Evolutionary conservation across 2,797 vertebrate genomes (phyloP), one percentile per base, ranked within the genome.

Genomic region (Sphaeramia orbicularis): DNA sequence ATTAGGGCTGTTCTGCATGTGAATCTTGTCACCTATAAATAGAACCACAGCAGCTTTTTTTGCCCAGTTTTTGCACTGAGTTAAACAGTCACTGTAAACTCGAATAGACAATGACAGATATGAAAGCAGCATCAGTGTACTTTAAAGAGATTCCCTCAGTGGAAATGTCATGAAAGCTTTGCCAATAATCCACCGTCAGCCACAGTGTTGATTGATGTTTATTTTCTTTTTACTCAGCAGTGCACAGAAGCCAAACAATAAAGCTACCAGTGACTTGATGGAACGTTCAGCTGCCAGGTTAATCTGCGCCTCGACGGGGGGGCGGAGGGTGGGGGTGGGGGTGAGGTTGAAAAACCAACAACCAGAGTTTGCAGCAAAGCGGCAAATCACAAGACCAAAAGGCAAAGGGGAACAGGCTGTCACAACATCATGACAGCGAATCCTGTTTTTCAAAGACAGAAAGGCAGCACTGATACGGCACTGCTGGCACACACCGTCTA

Each of bases 361-460:
- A 58, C 14, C 51, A 62, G 15, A 24, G 43, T 70, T 76, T 74
- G 45, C 21, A 64, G 62, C 71, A 74, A 74, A 35, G 15, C 35
- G 52, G 44, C 14, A 40, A 43, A 71, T 70, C 32, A 82, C 53
- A 77, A 43, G 21, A 43, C 24, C 16, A 16, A 50, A 32, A 65
- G 58, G 42, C 62, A 11, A 44, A 74, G 68, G 69, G 80, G 84
- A 90, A 74, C 52, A 0, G 60, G 40, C 59, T 83, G 85, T 87
- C 74, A 80, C 61, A 87, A 87, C 71, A 84, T 66, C 55, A 54
- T 54, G 61, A 74, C 77, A 55, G 21, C 30, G 2, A 75, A 43
- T 69, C 58, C 70, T 71, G 77, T 75, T 81, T 86, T 82, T 37
- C n/a, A 68, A 36, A 35, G 35, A 48, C 35, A 63, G 35, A 66